Evolutionary conservation across 2,888 invertebrate genomes (phyloP).

Genomic region (Ommatoiulus sabulosus): DNA sequence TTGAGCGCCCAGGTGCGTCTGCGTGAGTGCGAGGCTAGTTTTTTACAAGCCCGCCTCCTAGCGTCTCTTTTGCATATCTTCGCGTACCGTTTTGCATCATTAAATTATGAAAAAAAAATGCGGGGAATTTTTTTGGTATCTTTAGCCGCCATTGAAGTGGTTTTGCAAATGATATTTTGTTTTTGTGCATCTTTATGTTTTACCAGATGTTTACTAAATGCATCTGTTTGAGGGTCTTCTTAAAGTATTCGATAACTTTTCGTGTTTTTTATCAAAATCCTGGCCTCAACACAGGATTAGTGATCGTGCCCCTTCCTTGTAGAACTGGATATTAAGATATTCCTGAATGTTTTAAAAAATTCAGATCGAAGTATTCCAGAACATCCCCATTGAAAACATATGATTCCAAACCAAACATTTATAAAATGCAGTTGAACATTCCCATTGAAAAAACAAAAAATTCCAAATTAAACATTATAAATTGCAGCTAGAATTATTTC

Average conservation of each 20-base stretch:
- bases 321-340: no score
- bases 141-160: not conserved
- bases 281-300: no score
- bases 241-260: not conserved
- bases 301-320: no score
- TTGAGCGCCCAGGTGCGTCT: not conserved
- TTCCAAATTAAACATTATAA: no score
- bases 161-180: not conserved
- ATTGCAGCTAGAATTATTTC: no score
- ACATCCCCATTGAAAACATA: no score
- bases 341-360: no score
- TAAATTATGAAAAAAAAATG: not conserved
- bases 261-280: no score
- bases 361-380: no score
- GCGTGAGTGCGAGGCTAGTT: not conserved
- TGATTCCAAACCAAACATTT: no score
- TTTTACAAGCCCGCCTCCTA: not conserved
- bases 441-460: no score
- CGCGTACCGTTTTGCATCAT: not conserved
- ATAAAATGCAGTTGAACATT: no score
- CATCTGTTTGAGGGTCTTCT: not conserved
- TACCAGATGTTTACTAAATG: not conserved
- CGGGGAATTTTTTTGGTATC: not conserved
- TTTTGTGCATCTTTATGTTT: not conserved
- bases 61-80: constrained; percentile 5